Evolutionary conservation across 2,113 vertebrate species (phyloP).

Genomic region (Gavia stellata): DNA sequence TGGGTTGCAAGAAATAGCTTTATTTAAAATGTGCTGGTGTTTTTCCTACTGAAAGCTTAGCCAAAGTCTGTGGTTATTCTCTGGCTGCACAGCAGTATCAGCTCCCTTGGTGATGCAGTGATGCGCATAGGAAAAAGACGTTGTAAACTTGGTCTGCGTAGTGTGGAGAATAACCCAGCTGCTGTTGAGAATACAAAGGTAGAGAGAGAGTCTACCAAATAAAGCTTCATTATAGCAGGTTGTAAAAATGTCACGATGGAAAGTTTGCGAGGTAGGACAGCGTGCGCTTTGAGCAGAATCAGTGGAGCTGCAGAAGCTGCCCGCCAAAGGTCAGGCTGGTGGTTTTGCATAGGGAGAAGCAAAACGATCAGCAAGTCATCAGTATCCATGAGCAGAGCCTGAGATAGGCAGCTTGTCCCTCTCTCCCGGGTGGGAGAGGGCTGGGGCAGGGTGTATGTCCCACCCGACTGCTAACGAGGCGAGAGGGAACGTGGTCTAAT

Average conservation of each 20-base stretch:
- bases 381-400: not conserved
- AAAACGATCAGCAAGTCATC: not conserved
- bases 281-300: not conserved
- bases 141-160: fast-evolving
- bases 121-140: not conserved
- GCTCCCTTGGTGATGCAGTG: not conserved
- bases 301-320: not conserved
- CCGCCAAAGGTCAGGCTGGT: not conserved
- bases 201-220: not conserved
- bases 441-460: fast-evolving
- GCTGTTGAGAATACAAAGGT: not conserved
- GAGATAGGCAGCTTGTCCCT: not conserved
- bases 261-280: not conserved
- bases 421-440: not conserved
- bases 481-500: not conserved
- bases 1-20: not conserved
- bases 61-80: not conserved
- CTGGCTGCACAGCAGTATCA: not conserved
- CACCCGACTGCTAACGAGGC: not conserved
- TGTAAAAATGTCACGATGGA: not conserved
- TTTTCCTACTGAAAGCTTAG: not conserved
- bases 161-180: not conserved
- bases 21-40: not conserved
- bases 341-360: not conserved
- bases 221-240: not conserved